phyloP scores from a whole-genome alignment of 2,113 vertebrate genomes.

The Xiphophorus couchianus region DNA sequence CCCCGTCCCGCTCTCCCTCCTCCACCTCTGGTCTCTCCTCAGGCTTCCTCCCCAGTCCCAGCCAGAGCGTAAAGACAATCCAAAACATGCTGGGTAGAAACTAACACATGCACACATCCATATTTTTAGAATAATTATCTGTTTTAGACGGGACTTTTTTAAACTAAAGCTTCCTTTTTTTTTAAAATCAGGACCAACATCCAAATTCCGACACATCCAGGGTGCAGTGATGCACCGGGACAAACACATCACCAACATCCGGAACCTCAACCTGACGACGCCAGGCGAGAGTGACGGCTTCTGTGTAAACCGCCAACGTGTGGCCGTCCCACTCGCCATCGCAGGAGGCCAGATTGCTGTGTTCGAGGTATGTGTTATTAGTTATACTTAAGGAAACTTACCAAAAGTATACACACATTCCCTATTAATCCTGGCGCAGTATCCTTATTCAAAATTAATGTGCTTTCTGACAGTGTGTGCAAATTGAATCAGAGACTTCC shows the following conservation, averaged over 20 bases:
- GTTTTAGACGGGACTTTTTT: neutral
- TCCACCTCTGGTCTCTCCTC: slow-evolving; percentile 88
- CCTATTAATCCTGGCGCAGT: neutral
- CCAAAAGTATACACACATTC: too few species aligned
- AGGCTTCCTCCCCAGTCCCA: slow-evolving; percentile 87
- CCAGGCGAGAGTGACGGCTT: slow-evolving; percentile 94
- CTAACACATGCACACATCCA: neutral
- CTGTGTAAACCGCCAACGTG: slow-evolving; percentile 83
- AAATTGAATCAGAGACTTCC: too few species aligned
- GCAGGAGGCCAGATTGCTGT: slow-evolving; percentile 91
- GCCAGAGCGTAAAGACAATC: slow-evolving; percentile 86
- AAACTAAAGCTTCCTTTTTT: neutral
- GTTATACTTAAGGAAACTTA: too few species aligned
- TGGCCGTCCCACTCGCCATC: slow-evolving; percentile 89
- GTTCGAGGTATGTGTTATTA: slow-evolving; percentile 83
- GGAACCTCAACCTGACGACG: slow-evolving; percentile 90
- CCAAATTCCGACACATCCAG: slow-evolving; percentile 91
- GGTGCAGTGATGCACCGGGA: slow-evolving; percentile 87
- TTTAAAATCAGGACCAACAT: slow-evolving; percentile 72
- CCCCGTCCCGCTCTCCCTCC: slow-evolving; percentile 82
- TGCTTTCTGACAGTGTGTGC: too few species aligned
- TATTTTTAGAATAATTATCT: too few species aligned
- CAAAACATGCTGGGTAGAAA: slow-evolving; percentile 88
- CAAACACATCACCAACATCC: slow-evolving; percentile 93
- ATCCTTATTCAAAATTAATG: too few species aligned